These are phyloP conservation scores for Petaurus breviceps DNA, from an alignment of 2,113 vertebrate species.

Conservation along the genomic window DNA sequence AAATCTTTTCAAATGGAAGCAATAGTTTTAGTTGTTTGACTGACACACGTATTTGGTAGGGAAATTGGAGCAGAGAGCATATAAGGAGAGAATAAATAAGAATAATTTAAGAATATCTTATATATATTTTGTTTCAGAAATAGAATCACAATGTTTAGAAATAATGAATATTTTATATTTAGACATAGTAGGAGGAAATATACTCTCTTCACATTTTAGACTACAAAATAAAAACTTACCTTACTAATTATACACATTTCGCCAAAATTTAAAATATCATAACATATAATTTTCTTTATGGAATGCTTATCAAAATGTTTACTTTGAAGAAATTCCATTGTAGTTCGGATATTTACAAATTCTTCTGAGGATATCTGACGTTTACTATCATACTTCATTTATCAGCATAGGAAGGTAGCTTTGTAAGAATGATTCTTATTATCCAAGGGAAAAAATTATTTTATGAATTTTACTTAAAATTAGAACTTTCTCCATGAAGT, in stretches of 20 bases:
- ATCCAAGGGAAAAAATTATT: conserved; percentile 27
- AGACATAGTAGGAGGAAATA: background rate
- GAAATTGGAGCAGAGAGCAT: background rate
- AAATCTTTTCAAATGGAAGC: conserved; percentile 45
- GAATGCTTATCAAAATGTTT: background rate
- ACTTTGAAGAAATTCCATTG: conserved; percentile 43
- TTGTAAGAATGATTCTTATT: conserved; percentile 27
- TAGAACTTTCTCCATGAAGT: conserved; percentile 33
- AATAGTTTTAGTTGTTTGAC: conserved; percentile 22
- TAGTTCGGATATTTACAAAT: conserved; percentile 34
- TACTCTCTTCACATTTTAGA: background rate
- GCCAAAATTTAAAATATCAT: background rate
- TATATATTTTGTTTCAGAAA: background rate
- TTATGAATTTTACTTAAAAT: conserved; percentile 33
- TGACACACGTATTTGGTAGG: conserved; percentile 47
- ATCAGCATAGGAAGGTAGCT: background rate
- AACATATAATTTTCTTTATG: background rate
- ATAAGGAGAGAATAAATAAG: background rate
- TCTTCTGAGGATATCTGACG: background rate
- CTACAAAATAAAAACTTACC: background rate
- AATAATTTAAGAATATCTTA: background rate
- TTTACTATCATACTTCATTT: background rate
- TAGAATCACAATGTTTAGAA: background rate
- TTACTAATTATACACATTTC: background rate
- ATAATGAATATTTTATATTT: background rate